A percentile compares a stretch with the other conserved stretches of the same genome.
These are phyloP conservation scores for Acrossocheilus wenchowensis DNA, from an alignment of 2,797 vertebrate genomes.

Conservation along the genomic window DNA sequence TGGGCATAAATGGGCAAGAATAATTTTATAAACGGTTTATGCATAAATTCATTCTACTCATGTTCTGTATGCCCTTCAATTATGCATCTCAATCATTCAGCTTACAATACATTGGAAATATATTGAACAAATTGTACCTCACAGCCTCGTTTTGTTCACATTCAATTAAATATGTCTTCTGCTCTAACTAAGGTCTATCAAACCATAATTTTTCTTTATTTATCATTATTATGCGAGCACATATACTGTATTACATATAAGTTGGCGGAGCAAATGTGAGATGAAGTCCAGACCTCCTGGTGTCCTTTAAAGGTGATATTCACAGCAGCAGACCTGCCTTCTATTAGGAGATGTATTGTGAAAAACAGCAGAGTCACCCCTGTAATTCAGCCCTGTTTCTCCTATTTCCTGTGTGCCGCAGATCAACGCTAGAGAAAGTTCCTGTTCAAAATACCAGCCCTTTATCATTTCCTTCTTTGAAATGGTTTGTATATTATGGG, in stretches of 20 bases:
- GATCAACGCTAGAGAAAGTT: constrained; percentile 19
- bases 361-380: constrained; percentile 28
- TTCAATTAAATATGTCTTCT: neutral
- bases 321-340: neutral
- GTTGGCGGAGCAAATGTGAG: neutral
- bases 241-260: neutral
- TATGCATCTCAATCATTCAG: neutral
- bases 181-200: neutral
- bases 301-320: constrained; percentile 37
- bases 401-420: neutral
- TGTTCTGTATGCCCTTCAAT: neutral
- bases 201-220: neutral
- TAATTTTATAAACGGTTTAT: neutral
- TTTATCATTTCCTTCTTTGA: neutral
- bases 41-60: neutral
- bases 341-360: neutral
- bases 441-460: constrained; percentile 8
- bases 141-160: neutral
- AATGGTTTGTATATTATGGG: neutral
- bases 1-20: neutral
- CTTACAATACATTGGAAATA: neutral
- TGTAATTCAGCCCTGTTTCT: constrained; percentile 9
- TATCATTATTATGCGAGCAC: neutral
- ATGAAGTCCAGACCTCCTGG: neutral
- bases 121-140: neutral